Base-by-base conservation (phyloP, 2,113 vertebrate species). In the Pontoporia blainvillei region DNA sequence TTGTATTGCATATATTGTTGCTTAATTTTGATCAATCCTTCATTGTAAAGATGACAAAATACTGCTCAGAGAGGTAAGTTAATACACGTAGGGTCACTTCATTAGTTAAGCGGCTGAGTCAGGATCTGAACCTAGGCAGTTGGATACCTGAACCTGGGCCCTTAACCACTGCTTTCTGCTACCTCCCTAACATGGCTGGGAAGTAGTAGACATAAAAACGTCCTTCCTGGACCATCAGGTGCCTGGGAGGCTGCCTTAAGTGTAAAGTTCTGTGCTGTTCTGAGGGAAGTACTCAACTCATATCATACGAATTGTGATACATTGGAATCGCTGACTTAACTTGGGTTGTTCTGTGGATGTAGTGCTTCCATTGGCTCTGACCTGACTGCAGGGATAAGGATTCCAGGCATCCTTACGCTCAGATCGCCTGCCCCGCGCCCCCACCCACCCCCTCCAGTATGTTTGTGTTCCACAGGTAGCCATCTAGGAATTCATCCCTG, bases 371-470 rank as follows among this genome's bases (percentile, higher is more conserved):
- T 11, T 31, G 67, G 44, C 66, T 72, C 21, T 73, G 54, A 61
- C 59, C 46, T 29, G 64, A 54, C 41, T 79, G 52, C 6, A 36
- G 62, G 79, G 36, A 14, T n/a, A 54, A 93, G 44, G 44, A 59
- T 14, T 69, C 57, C 36, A n/a, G 27, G 9, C 36, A 21, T 59
- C 92, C 88, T 66, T 84, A 61, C 29, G 8, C 67, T 88, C 17
- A 21, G 29, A 3, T 61, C 27, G 34, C 34, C 3, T 2, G 44
- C 44, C 44, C 44, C 44, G 4, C 46, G 2, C 23, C 18, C 57
- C 15, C 34, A 31, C 3, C 3, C 46, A 1, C 46, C 41, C 0
- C 54, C 39, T 36, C 3, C 44, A 34, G 44, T 2, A 8, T 41
- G 92, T 14, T 82, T 90, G 27, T 31, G 29, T 41, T 61, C 52